Evolutionary conservation across 2,113 vertebrate species (phyloP).

Genomic region (Thymallus thymallus): DNA sequence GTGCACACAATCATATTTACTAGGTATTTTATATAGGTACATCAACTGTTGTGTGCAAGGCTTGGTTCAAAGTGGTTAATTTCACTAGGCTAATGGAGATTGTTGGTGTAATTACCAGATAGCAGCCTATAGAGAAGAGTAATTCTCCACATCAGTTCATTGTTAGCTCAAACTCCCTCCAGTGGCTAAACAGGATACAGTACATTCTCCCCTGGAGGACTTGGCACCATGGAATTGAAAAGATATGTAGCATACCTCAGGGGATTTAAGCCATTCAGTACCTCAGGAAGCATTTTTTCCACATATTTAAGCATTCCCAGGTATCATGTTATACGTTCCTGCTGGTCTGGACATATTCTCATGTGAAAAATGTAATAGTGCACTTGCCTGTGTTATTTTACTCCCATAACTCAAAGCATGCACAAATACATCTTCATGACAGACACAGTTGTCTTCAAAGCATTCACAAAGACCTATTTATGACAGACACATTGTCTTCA

Average conservation of each 20-base stretch:
- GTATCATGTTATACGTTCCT: constrained; percentile 45
- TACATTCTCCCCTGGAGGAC: constrained; percentile 17
- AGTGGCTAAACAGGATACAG: constrained; percentile 13
- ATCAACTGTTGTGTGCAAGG: too few relatives aligned
- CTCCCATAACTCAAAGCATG: background rate
- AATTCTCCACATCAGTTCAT: background rate
- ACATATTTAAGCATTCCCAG: background rate
- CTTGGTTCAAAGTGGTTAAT: too few relatives aligned
- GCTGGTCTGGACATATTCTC: constrained; percentile 15
- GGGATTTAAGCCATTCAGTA: constrained; percentile 53
- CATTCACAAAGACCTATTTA: background rate
- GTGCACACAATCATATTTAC: too few relatives aligned
- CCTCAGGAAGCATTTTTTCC: constrained; percentile 42
- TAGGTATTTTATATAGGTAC: too few relatives aligned
- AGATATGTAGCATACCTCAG: constrained; percentile 55
- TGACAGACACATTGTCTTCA: background rate
- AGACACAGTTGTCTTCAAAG: background rate
- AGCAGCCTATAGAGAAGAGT: background rate
- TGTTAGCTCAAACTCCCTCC: constrained; percentile 5
- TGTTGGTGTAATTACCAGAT: too few relatives aligned
- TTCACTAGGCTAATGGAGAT: too few relatives aligned
- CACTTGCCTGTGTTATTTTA: background rate
- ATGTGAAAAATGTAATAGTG: background rate
- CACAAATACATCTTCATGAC: background rate
- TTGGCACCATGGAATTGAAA: constrained; percentile 48